phyloP scores from a whole-genome alignment of 2,113 vertebrate species.

The Notothenia rossii region DNA sequence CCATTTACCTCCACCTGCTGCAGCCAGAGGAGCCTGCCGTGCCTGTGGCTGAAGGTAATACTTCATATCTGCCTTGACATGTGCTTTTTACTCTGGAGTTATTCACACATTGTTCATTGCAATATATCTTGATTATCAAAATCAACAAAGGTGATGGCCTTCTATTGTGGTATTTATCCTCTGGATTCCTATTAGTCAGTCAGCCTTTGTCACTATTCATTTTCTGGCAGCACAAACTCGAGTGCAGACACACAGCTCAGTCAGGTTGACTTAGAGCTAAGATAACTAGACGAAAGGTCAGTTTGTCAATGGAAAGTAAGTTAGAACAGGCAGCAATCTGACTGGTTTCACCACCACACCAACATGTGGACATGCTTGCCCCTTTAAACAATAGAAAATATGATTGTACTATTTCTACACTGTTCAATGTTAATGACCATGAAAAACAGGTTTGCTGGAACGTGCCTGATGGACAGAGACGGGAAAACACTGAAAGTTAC shows the following conservation, averaged over 20 bases:
- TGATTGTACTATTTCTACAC: background rate
- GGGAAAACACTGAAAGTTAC: background rate
- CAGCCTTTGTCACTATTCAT: background rate
- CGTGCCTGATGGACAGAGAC: background rate
- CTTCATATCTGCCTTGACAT: background rate
- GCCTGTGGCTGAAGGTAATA: slow-evolving; percentile 84
- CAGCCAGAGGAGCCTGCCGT: slow-evolving; percentile 80
- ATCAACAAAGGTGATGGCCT: background rate
- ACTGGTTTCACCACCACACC: background rate
- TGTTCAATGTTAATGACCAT: background rate
- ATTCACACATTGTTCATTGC: background rate
- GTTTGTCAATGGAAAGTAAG: background rate
- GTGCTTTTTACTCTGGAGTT: too few species aligned
- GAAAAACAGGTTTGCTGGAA: background rate
- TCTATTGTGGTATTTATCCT: too few species aligned
- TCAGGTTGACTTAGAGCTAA: background rate
- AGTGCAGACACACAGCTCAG: slow-evolving; percentile 1
- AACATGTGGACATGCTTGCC: background rate
- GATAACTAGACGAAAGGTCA: background rate
- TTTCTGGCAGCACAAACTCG: background rate
- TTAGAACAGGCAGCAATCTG: background rate
- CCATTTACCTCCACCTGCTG: slow-evolving; percentile 86
- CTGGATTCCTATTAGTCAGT: background rate
- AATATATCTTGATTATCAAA: background rate
- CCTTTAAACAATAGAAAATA: background rate